These are phyloP conservation scores for Hypena proboscidalis DNA, from an alignment of 2,888 invertebrate genomes.

Conservation along the genomic window DNA sequence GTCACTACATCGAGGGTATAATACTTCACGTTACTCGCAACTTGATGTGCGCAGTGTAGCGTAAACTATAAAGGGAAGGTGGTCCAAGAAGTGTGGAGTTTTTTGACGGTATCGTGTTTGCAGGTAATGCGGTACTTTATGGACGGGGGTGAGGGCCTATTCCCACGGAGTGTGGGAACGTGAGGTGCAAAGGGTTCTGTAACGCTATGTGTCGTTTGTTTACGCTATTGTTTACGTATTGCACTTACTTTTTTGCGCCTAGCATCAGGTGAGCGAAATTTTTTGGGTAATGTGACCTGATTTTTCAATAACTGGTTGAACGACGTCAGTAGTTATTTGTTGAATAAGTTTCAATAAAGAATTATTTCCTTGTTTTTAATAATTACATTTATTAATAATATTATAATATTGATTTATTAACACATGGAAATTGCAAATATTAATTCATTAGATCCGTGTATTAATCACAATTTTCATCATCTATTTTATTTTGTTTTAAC, in stretches of 20 bases:
- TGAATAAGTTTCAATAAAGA: no score
- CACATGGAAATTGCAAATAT: no score
- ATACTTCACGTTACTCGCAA: constrained; percentile 54
- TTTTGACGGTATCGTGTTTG: constrained; percentile 51
- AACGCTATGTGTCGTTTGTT: constrained; percentile 46
- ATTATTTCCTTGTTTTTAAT: no score
- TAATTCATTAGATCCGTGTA: no score
- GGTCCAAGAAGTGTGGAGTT: constrained; percentile 58
- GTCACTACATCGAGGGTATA: constrained; percentile 32
- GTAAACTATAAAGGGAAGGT: constrained; percentile 53
- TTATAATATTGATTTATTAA: no score
- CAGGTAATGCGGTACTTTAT: constrained; percentile 66
- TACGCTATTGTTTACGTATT: constrained; percentile 49
- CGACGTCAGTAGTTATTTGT: no score
- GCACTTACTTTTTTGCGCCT: constrained; percentile 34
- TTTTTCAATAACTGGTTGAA: background rate
- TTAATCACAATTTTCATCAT: no score
- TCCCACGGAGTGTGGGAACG: constrained; percentile 84
- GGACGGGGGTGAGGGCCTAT: constrained; percentile 60
- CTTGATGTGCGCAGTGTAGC: constrained; percentile 58
- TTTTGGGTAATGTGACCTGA: background rate
- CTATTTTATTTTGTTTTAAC: no score
- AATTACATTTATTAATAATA: no score
- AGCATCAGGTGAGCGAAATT: constrained; percentile 1
- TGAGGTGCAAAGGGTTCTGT: constrained; percentile 75